phyloP scores from a whole-genome alignment of 2,113 vertebrate genomes.

The Chaetops frenatus region DNA sequence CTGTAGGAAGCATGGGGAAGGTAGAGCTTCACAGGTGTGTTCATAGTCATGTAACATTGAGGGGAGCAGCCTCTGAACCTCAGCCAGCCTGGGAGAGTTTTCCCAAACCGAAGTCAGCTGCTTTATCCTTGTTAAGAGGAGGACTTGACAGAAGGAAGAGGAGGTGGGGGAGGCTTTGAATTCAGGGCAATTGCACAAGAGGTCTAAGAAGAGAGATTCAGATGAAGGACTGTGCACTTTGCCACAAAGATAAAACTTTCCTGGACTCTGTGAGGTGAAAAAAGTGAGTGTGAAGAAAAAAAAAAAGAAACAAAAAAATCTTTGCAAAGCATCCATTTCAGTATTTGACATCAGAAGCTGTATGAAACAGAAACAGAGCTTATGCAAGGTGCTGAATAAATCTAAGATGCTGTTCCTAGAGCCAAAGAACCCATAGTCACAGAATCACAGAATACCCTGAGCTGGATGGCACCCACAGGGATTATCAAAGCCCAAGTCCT shows the following conservation, averaged over 20 bases:
- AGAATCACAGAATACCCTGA: not conserved
- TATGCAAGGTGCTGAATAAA: not conserved
- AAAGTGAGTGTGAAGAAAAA: not conserved
- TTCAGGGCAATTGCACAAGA: not conserved
- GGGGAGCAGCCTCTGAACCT: not conserved
- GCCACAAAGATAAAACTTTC: not conserved
- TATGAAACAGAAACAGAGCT: not conserved
- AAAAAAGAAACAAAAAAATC: not conserved
- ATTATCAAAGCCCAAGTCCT: accelerated
- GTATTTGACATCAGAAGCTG: not conserved
- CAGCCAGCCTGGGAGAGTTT: not conserved
- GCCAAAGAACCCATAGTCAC: not conserved
- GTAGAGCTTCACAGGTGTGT: not conserved
- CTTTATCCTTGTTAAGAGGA: not conserved
- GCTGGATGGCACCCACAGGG: not conserved
- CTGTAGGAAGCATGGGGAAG: accelerated
- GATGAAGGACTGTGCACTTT: not conserved
- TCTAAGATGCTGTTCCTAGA: not conserved
- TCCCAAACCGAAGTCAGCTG: not conserved
- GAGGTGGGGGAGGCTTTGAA: not conserved
- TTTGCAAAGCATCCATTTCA: not conserved
- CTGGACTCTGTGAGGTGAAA: not conserved
- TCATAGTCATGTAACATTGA: not conserved
- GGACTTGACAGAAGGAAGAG: not conserved
- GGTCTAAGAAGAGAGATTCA: not conserved